Evolutionary conservation across 2,113 vertebrate genomes (phyloP), one percentile per base, ranked within the genome.

Genomic region (Charina bottae): DNA sequence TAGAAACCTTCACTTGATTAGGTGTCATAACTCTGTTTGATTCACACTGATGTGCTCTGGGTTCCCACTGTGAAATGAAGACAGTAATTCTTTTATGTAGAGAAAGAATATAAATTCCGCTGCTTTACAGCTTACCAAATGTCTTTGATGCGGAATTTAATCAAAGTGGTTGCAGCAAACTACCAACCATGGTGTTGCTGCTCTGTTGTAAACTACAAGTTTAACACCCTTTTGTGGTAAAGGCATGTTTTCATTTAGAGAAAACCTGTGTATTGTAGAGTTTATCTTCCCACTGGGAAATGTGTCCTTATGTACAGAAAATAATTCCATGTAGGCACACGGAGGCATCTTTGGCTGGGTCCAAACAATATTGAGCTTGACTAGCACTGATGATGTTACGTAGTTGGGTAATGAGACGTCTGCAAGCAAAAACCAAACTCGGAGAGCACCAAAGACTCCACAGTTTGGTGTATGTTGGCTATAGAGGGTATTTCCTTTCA

Each of bases 111-210:
- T 85, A 56, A 42, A 87, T 60, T 90, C 62, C 46, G 42, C 60
- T 87, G 15, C 72, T 88, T 93, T 90, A 89, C 93, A 11, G 46
- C n/a, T 83, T 93, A 60, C 42, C 64, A 42, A 87, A 83, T 89
- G 87, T 59, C n/a, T 89, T 85, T 59, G 58, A 92, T 56, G 46
- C 46, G 91, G 46, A 26, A 11, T 93, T 94, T 49, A 56, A n/a
- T 94, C 87, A 60, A 95, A 83, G 83, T 58, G n/a, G 56, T 12
- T 92, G 84, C 42, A 90, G 90, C 93, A 91, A 56, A 78, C 42
- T 86, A 12, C 3, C 37, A 89, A 91, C 49, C 33, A 46, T 37
- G 53, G 85, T 88, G 88, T 4, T 59, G 55, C 94, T 89, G 24
- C 92, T 89, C 42, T 85, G 56, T 0, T 0, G 2, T 84, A 53